Evolutionary conservation across 1,140 invertebrate genomes (phyloP), one percentile per base, ranked within the genome.

Genomic region (Drosophila seguyi): DNA sequence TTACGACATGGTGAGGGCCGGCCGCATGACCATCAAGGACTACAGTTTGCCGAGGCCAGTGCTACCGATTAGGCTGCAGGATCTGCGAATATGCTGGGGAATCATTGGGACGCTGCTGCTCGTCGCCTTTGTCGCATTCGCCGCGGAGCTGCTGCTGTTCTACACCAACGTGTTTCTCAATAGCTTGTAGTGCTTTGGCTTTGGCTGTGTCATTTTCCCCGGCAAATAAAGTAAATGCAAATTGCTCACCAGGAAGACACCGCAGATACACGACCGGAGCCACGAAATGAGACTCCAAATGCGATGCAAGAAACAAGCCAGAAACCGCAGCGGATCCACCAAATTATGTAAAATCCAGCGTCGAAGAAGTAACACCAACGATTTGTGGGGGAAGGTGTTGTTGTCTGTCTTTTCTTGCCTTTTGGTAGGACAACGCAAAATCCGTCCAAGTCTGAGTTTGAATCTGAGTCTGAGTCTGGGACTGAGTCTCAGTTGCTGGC

Each of bases 241-340:
- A 87, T 87, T 87, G 76, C 53, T 67, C 68, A 83, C 78, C 76
- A 84, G 67, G 73, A 90, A 90, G 66, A 68, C 84, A 87, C 75
- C 84, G 59, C 75, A 84, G 67, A 71, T 63, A 77, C 80, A 83
- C 81, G 81, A 83, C 80, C 73, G 50, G 38, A 18, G 63, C 57
- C 57, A 53, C 66, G 73, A 74, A 75, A 86, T 81, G 58, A 81
- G 66, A 82, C 67, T 50, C 60, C 72, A 29, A 59, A 56, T 72
- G 68, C 68, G 66, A 81, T 69, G 60, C 57, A 41, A 53, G 62
- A 55, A 47, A 63, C 72, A 60, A 68, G 75, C 66, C 63, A 82
- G 52, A 55, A 55, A 87, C 83, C 83, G 69, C 79, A 86, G 68
- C 50, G 71, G 72, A 87, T 47, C 36, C 59, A 74, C 77, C 59